phyloP scores from a whole-genome alignment of 2,888 invertebrate species.

The Scelioninae gen. 1 region DNA sequence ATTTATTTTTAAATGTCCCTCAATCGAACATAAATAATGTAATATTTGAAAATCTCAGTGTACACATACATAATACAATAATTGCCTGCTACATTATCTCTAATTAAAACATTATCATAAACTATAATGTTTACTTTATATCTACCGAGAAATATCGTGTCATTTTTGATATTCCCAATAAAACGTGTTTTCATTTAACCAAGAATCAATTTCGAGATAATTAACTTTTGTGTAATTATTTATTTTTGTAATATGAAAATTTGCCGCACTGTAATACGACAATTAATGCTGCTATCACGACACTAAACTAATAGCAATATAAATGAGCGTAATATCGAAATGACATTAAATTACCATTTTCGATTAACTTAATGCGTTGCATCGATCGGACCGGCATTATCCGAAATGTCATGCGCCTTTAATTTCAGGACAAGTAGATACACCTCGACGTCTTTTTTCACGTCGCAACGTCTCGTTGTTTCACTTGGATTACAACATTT shows the following conservation, averaged over 20 bases:
- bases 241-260: slow-evolving; percentile 1
- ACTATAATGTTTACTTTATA: too few relatives aligned
- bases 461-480: slow-evolving; percentile 8
- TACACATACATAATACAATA: too few relatives aligned
- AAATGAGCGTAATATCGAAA: slow-evolving; percentile 41
- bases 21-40: too few relatives aligned
- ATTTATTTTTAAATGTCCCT: too few relatives aligned
- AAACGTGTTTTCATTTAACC: too few relatives aligned
- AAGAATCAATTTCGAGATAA: not conserved
- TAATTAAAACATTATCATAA: too few relatives aligned
- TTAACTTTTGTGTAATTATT: not conserved
- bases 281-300: slow-evolving; percentile 12
- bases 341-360: slow-evolving; percentile 49
- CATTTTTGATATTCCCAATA: too few relatives aligned
- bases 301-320: slow-evolving; percentile 29
- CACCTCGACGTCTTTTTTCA: slow-evolving; percentile 13
- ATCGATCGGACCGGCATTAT: slow-evolving; percentile 45
- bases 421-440: slow-evolving; percentile 19
- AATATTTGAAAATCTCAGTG: too few relatives aligned
- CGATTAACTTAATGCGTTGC: slow-evolving; percentile 51
- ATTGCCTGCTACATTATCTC: too few relatives aligned
- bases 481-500: slow-evolving; percentile 43
- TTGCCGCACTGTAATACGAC: not conserved
- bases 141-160: too few relatives aligned
- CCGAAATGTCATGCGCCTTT: slow-evolving; percentile 28